These are phyloP conservation scores for Stenodera caucasica DNA, from an alignment of 2,888 invertebrate species.

Conservation along the genomic window DNA sequence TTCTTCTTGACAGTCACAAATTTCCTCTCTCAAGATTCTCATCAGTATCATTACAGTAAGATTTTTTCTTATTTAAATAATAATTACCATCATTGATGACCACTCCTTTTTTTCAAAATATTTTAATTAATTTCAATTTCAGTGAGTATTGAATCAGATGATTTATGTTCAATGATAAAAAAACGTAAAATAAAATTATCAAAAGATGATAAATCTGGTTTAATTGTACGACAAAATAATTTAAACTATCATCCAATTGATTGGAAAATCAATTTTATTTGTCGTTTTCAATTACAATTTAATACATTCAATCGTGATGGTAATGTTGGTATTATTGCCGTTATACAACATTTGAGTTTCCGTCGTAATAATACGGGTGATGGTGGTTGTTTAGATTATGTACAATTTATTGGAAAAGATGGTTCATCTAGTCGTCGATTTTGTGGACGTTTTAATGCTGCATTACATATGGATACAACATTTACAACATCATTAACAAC, in stretches of 20 bases:
- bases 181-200: constrained; percentile 41
- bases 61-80: neutral
- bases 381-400: constrained; percentile 57
- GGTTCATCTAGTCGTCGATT: constrained; percentile 41
- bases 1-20: neutral
- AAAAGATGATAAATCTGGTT: constrained; percentile 37
- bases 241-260: constrained; percentile 40
- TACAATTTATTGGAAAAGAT: constrained; percentile 52
- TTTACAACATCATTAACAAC: neutral
- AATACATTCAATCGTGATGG: constrained; percentile 21
- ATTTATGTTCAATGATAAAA: constrained; percentile 33
- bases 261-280: constrained; percentile 43
- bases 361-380: constrained; percentile 49
- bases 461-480: constrained; percentile 32
- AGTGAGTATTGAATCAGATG: constrained; percentile 19
- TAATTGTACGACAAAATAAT: constrained; percentile 42
- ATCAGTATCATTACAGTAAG: constrained; percentile 1
- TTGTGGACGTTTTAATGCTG: constrained; percentile 51
- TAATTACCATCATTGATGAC: neutral
- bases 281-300: constrained; percentile 49
- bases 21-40: neutral
- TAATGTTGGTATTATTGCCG: constrained; percentile 58
- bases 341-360: constrained; percentile 58
- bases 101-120: neutral
- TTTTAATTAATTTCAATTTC: neutral